A percentile compares a stretch with the other conserved stretches of the same genome.
phyloP scores from a whole-genome alignment of 2,113 vertebrate species.

The Pavo muticus region DNA sequence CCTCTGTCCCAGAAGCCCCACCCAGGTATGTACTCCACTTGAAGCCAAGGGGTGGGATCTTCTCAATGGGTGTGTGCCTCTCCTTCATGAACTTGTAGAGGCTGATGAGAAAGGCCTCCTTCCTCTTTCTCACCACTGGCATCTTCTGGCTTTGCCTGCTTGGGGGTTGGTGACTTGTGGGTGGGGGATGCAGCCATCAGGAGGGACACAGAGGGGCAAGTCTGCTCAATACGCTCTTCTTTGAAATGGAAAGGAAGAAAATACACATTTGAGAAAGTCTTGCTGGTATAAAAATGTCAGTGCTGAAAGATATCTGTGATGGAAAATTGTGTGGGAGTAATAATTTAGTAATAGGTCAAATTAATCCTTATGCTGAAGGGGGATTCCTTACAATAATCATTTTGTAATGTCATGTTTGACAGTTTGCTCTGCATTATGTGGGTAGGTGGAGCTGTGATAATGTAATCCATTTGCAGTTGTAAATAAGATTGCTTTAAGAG shows the following conservation, averaged over 20 bases:
- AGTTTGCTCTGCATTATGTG: slow-evolving; percentile 66
- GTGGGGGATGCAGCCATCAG: neutral
- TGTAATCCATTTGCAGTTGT: slow-evolving; percentile 66
- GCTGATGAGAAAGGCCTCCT: no score
- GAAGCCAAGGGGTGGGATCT: no score
- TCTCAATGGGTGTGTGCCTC: no score
- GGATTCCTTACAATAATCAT: slow-evolving; percentile 68
- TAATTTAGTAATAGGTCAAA: slow-evolving; percentile 73
- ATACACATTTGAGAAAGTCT: slow-evolving; percentile 41
- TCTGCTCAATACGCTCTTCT: slow-evolving; percentile 51
- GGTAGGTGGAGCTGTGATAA: slow-evolving; percentile 59
- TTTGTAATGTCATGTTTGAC: slow-evolving; percentile 70
- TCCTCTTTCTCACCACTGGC: no score
- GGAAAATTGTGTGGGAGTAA: slow-evolving; percentile 74
- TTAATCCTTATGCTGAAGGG: slow-evolving; percentile 72
- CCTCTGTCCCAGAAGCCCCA: no score
- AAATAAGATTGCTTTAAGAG: slow-evolving; percentile 71
- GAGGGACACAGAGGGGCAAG: neutral
- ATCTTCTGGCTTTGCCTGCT: no score
- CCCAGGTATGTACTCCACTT: no score
- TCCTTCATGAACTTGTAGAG: no score
- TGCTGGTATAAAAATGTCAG: slow-evolving; percentile 64
- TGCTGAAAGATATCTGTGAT: slow-evolving; percentile 61
- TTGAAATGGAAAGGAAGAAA: slow-evolving; percentile 46
- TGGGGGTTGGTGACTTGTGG: no score